Evolutionary conservation across 2,113 vertebrate genomes (phyloP).

Genomic region (Uria aalge): DNA sequence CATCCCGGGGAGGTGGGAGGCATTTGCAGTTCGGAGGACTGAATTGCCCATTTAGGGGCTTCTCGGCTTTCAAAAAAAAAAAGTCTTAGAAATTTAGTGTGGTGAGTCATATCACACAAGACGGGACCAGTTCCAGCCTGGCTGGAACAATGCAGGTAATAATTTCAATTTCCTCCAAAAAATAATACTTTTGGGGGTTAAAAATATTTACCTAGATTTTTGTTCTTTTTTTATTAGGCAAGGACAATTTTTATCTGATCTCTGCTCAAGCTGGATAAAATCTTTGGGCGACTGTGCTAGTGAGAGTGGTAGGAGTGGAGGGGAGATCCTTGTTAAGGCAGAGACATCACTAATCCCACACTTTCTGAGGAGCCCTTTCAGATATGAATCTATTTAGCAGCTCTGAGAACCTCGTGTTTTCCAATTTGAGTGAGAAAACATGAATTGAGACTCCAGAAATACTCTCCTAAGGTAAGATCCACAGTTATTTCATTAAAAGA

Average conservation of each 20-base stretch:
- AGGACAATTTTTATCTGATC: neutral
- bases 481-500: neutral
- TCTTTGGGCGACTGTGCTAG: neutral
- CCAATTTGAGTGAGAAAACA: neutral
- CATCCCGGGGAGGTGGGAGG: neutral
- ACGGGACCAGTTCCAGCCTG: neutral
- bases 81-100: neutral
- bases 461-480: neutral
- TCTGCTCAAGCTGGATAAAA: neutral
- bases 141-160: neutral
- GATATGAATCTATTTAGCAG: neutral
- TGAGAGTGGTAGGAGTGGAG: neutral
- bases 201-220: neutral
- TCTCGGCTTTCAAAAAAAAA: neutral
- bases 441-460: neutral
- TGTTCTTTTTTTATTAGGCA: neutral
- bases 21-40: neutral
- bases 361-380: neutral
- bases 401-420: neutral
- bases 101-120: neutral
- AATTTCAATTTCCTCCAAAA: neutral
- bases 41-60: slow-evolving; percentile 26
- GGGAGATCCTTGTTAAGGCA: neutral
- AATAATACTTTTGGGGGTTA: neutral
- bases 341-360: neutral